These are phyloP conservation scores for Brachionus plicatilis DNA, from an alignment of 1,140 invertebrate genomes.

Conservation along the genomic window DNA sequence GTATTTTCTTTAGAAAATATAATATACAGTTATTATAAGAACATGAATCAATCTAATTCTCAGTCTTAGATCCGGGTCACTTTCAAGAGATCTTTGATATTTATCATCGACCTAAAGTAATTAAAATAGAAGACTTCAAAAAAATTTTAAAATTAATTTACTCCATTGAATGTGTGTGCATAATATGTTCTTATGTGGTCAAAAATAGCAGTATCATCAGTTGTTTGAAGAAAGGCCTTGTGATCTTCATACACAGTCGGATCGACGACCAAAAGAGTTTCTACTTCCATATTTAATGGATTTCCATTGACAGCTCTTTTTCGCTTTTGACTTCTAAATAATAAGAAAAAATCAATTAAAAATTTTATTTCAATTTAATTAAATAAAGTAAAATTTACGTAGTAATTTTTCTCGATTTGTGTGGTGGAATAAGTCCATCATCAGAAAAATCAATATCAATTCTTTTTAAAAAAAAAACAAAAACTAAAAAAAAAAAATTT, in stretches of 20 bases:
- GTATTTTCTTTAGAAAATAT: background rate
- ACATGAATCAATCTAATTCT: background rate
- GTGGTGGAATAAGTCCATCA: background rate
- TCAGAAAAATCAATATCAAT: background rate
- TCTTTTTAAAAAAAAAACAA: background rate
- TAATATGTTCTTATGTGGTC: slow-evolving; percentile 2
- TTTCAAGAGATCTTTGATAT: slow-evolving; percentile 2
- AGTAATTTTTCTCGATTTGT: background rate
- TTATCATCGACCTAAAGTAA: background rate
- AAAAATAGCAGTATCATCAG: background rate
- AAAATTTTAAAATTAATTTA: background rate
- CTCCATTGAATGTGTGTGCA: slow-evolving; percentile 12
- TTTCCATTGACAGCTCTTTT: slow-evolving; percentile 23
- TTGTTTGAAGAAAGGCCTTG: background rate
- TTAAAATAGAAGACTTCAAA: background rate
- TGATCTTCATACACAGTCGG: slow-evolving; percentile 9
- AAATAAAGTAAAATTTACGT: background rate
- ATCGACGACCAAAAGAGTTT: slow-evolving; percentile 9
- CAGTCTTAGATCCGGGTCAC: background rate
- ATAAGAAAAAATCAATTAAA: too few relatives aligned
- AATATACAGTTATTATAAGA: background rate
- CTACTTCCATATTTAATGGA: background rate
- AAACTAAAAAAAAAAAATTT: background rate
- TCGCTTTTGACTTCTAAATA: background rate
- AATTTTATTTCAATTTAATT: too few relatives aligned